phyloP scores from a whole-genome alignment of 1,140 invertebrate species.

The Pissodes strobi region DNA sequence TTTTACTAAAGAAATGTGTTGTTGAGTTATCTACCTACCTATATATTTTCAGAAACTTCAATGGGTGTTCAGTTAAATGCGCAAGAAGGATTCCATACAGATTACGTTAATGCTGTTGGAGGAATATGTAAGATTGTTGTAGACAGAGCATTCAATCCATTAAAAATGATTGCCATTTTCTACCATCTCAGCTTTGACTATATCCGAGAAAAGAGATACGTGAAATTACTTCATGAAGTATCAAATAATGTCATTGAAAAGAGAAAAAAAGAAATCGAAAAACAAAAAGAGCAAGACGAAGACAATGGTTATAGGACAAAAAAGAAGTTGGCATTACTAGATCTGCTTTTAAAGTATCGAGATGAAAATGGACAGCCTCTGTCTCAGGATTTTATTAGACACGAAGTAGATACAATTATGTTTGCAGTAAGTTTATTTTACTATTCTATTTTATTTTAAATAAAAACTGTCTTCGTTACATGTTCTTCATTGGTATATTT shows the following conservation, averaged over 20 bases:
- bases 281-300: constrained; percentile 13
- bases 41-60: constrained; percentile 66
- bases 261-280: constrained; percentile 47
- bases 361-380: constrained; percentile 61
- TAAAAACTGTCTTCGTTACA: not conserved
- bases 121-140: constrained; percentile 57
- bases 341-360: constrained; percentile 67
- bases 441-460: too few species aligned
- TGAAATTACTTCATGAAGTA: constrained; percentile 55
- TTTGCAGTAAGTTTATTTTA: constrained; percentile 66
- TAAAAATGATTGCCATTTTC: constrained; percentile 35
- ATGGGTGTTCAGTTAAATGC: constrained; percentile 71
- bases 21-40: too few species aligned
- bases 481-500: not conserved
- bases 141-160: constrained; percentile 55
- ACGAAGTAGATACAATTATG: constrained; percentile 87
- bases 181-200: constrained; percentile 42
- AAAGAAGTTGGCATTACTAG: constrained; percentile 72
- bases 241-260: constrained; percentile 57
- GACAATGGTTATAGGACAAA: constrained; percentile 52
- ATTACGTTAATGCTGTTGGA: constrained; percentile 76
- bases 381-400: constrained; percentile 69
- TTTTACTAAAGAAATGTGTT: too few species aligned
- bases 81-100: constrained; percentile 70
- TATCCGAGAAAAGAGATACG: constrained; percentile 55